Base-by-base conservation (phyloP, 2,888 invertebrate genomes). In the Polydrusus tereticollis region DNA sequence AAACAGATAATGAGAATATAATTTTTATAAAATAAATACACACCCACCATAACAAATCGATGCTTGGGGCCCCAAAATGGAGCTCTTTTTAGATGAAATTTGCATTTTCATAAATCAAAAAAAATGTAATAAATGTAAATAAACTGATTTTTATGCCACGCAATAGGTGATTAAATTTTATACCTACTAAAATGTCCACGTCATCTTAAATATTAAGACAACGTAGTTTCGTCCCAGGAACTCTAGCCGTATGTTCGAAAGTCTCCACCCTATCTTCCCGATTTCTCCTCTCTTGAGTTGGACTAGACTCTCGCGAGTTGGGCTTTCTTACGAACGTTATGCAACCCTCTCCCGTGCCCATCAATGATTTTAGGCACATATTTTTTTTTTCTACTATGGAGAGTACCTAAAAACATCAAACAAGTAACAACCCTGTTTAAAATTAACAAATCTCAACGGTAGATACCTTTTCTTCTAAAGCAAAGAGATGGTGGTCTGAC, bases 401-500 rank as follows among this genome's bases (percentile, higher is more conserved):
- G 57, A 83, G 65, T 0, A 94, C 91, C 70, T 73, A 29, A 10
- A 63, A 72, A 67, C n/a, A n/a, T n/a, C n/a, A n/a, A n/a, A n/a
- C n/a, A n/a, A n/a, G n/a, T n/a, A n/a, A n/a, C n/a, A n/a, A n/a
- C n/a, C n/a, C n/a, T n/a, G n/a, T n/a, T n/a, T n/a, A n/a, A n/a
- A n/a, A n/a, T n/a, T n/a, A n/a, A n/a, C n/a, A n/a, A n/a, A n/a
- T n/a, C n/a, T 41, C 7, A 26, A 29, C 10, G n/a, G 3, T 63
- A 43, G 59, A 43, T 73, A 73, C 73, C 77, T 91, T 85, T 62
- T 88, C 86, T 83, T 97, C 96, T 77, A 97, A 85, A 0, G 90
- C 89, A 84, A 92, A 94, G 47, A 97, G 85, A 85, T 97, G 96
- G 23, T 90, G 88, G 82, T 96, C 96, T 50, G 90, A 86, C 0